phyloP scores from a whole-genome alignment of 2,888 invertebrate species.

The Sminthurinus aureus region DNA sequence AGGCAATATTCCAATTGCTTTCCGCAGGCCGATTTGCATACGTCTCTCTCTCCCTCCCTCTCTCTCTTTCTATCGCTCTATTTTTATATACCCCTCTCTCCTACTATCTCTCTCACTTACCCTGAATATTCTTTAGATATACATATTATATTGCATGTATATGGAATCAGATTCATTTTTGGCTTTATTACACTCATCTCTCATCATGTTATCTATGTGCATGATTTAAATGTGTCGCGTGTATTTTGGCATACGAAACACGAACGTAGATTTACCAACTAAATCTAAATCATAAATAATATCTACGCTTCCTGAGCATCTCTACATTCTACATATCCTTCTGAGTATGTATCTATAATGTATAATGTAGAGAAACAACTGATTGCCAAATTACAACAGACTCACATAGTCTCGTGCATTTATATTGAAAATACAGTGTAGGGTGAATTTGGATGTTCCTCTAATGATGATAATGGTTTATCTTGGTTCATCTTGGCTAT shows the following conservation, averaged over 20 bases:
- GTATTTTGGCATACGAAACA: too few species aligned
- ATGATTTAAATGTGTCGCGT: not conserved
- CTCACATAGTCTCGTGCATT: too few species aligned
- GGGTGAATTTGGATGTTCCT: too few species aligned
- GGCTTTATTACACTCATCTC: not conserved
- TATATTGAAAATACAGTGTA: too few species aligned
- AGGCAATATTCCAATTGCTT: slow-evolving; percentile 54
- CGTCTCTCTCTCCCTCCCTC: slow-evolving; percentile 40
- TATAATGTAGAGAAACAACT: too few species aligned
- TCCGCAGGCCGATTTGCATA: slow-evolving; percentile 52
- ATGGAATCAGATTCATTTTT: not conserved
- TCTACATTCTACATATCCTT: too few species aligned
- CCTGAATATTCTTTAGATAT: not conserved
- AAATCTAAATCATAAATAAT: not conserved
- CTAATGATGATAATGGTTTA: too few species aligned
- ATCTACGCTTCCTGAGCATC: not conserved
- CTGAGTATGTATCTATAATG: too few species aligned
- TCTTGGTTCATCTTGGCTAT: too few species aligned
- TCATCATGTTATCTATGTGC: not conserved
- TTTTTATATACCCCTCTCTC: not conserved
- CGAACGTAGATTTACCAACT: too few species aligned
- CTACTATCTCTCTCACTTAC: not conserved
- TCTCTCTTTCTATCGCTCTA: slow-evolving; percentile 40
- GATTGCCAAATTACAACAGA: too few species aligned
- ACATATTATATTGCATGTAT: not conserved